phyloP scores from a whole-genome alignment of 2,113 vertebrate genomes.

The Aepyceros melampus region DNA sequence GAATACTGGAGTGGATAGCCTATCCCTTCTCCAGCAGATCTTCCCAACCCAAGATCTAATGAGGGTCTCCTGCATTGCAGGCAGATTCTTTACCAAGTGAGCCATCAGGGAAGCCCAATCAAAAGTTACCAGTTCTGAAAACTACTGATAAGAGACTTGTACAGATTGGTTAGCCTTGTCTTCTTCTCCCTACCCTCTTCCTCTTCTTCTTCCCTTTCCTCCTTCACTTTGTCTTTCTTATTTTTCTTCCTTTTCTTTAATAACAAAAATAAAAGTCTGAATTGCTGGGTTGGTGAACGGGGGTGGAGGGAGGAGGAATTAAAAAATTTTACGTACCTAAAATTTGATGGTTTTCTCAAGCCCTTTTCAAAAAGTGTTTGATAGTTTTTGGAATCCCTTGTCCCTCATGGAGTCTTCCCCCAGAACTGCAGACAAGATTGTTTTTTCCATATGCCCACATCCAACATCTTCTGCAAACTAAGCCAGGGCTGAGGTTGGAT shows the following conservation, averaged over 20 bases:
- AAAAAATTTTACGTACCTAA: neutral
- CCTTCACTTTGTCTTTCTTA: neutral
- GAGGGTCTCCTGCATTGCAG: neutral
- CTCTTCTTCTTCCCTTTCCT: neutral
- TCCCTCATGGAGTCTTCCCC: neutral
- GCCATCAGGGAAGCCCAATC: neutral
- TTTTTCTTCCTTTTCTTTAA: neutral
- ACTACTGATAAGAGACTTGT: neutral
- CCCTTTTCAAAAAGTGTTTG: neutral
- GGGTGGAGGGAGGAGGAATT: neutral
- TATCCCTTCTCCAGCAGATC: neutral
- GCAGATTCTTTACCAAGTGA: neutral
- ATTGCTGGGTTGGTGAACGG: neutral
- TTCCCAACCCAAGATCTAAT: neutral
- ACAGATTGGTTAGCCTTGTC: neutral
- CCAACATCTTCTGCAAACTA: neutral
- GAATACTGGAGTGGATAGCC: neutral
- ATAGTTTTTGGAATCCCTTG: neutral
- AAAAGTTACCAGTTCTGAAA: neutral
- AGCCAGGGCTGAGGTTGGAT: neutral
- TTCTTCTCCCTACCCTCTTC: neutral
- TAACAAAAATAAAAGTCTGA: neutral
- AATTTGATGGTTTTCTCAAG: neutral
- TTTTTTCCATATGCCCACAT: accelerated
- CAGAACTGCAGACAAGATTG: neutral